Percentiles rank a stretch among this genome's conserved stretches.
These are phyloP conservation scores for Anniella stebbinsi DNA, from an alignment of 2,797 vertebrate genomes.

Conservation along the genomic window DNA sequence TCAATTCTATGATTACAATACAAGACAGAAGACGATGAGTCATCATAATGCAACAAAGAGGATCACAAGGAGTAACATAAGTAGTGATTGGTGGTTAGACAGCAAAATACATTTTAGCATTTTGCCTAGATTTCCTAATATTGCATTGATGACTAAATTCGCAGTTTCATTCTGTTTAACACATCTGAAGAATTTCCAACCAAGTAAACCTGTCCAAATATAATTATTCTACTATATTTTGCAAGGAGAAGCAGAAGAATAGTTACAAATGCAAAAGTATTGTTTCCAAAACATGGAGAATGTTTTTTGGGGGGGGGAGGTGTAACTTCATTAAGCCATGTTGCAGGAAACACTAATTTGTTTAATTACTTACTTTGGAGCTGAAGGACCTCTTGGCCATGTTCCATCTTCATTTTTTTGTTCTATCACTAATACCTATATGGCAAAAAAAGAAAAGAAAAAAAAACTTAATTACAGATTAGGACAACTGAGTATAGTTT, in stretches of 20 bases:
- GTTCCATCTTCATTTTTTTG: conserved; percentile 96
- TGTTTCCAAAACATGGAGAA: neutral
- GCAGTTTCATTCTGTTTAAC: neutral
- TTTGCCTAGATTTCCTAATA: neutral
- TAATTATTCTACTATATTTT: neutral
- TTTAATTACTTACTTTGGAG: conserved; percentile 90
- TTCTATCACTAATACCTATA: conserved; percentile 97
- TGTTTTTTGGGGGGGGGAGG: neutral
- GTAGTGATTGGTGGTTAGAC: neutral
- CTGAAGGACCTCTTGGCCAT: conserved; percentile 94
- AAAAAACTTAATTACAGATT: conserved; percentile 29
- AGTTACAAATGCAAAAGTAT: neutral
- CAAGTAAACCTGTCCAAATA: neutral
- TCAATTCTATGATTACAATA: neutral
- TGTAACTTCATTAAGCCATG: neutral
- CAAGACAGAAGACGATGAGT: neutral
- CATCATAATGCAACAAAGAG: neutral
- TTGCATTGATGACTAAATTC: neutral
- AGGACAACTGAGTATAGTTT: neutral
- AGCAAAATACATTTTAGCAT: conserved; percentile 1
- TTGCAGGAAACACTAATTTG: neutral
- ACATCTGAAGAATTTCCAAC: neutral
- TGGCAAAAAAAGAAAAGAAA: conserved; percentile 42
- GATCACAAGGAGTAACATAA: neutral
- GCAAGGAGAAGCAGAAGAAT: neutral